Evolutionary conservation across 2,113 vertebrate genomes (phyloP), one percentile per base, ranked within the genome.

Genomic region (Sporophila hypoxantha): DNA sequence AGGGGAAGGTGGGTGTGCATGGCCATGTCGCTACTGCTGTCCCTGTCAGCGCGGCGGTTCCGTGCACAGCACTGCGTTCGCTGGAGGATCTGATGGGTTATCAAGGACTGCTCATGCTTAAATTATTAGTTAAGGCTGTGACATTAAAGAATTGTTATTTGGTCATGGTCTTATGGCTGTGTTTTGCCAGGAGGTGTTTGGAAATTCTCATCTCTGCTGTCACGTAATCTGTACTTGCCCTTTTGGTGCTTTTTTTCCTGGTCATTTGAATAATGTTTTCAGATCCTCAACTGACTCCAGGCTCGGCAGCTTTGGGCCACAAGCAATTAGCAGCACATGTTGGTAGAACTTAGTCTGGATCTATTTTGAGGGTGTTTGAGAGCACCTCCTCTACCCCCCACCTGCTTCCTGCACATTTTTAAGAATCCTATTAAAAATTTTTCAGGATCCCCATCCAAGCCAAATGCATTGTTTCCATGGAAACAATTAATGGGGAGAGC

Each of bases 401-500:
- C 59, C 69, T 42, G 1, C 76, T 78, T 91, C 74, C 94, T 91
- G 87, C 85, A 80, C 68, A 81, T 87, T 96, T 97, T 96, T 94
- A 94, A 97, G 95, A 96, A 96, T 97, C 94, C 93, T 91, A 96
- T 96, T 96, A 96, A 94, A 93, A 96, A 94, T 73, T 95, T 94
- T 95, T 95, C 97, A 95, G 96, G 93, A 94, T 94, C 95, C 94
- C 96, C 95, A 94, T 94, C 93, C 77, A 93, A 96, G 93, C 94
- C 96, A 95, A 96, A 97, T 94, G 96, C 95, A 94, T 96, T 96
- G 97, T 98, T 97, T 97, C 97, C 96, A 97, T 97, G 97, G 97
- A 95, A 97, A 97, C 97, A 97, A 97, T 97, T 97, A 97, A 97
- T 96, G 96, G 95, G 95, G 95, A 97, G 96, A 97, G 96, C 96